phyloP scores from a whole-genome alignment of 2,797 vertebrate species.

The Spinus pinus region DNA sequence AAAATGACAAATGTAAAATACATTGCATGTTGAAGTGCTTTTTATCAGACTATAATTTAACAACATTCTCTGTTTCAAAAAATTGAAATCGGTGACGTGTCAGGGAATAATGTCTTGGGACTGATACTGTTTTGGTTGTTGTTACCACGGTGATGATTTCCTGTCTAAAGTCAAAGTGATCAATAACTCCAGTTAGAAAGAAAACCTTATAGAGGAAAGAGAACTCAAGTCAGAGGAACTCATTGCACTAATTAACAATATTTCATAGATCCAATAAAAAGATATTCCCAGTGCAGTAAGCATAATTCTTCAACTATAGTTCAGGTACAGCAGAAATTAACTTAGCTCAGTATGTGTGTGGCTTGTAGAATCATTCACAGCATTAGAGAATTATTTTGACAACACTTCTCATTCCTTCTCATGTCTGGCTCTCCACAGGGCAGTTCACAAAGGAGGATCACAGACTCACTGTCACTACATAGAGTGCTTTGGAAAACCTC shows the following conservation, averaged over 20 bases:
- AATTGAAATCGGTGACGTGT: background rate
- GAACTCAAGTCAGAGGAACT: conserved; percentile 7
- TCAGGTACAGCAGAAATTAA: conserved; percentile 10
- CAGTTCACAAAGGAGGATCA: background rate
- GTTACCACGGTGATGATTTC: conserved; percentile 36
- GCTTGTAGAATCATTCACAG: background rate
- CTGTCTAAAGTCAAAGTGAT: background rate
- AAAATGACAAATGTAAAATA: background rate
- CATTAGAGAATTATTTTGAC: background rate
- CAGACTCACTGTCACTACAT: background rate
- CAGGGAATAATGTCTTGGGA: background rate
- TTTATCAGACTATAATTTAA: background rate
- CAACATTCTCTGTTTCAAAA: background rate
- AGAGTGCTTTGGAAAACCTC: background rate
- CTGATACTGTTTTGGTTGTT: background rate
- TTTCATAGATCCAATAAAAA: conserved; percentile 24
- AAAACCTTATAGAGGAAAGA: conserved; percentile 4
- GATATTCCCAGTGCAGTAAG: background rate
- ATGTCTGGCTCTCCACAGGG: background rate
- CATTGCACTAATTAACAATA: background rate
- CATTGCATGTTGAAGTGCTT: background rate
- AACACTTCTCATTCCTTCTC: background rate
- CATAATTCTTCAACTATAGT: background rate
- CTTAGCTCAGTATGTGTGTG: background rate
- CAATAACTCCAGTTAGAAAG: conserved; percentile 28